Evolutionary conservation across 2,797 vertebrate genomes (phyloP).

Genomic region (Cetoscarus ocellatus): DNA sequence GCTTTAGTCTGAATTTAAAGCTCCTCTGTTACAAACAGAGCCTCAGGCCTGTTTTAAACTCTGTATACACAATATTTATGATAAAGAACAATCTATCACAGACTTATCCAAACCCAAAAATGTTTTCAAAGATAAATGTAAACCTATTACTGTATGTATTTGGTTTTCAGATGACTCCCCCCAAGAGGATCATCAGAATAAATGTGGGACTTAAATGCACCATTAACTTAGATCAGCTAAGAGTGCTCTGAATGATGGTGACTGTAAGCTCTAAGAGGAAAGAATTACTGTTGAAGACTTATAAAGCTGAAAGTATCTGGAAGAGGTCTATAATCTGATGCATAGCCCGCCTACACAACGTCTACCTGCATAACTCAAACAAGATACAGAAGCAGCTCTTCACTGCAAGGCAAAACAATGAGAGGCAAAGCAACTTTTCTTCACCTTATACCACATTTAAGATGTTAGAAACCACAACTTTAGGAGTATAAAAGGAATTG

Average conservation of each 20-base stretch:
- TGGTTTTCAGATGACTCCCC: neutral
- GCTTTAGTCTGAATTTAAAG: neutral
- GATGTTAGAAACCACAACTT: neutral
- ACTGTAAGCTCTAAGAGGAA: conserved; percentile 7
- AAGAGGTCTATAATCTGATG: conserved; percentile 19
- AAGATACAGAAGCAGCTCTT: conserved; percentile 1
- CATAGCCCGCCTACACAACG: conserved; percentile 35
- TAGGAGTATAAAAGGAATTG: neutral
- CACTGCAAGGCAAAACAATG: neutral
- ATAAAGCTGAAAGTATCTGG: conserved; percentile 8
- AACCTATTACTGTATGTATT: neutral
- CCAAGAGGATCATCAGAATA: neutral
- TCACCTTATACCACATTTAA: neutral
- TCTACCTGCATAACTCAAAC: conserved; percentile 43
- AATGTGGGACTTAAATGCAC: neutral
- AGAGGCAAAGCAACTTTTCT: neutral
- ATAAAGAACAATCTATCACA: neutral
- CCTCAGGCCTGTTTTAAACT: neutral
- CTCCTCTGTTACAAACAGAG: neutral
- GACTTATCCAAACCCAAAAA: neutral
- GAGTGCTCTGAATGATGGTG: neutral
- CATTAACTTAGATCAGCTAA: neutral
- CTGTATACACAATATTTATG: neutral
- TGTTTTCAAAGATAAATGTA: too few relatives aligned
- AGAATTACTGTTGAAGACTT: neutral